Base-by-base conservation (phyloP, 2,113 vertebrate genomes). In the Delphinus delphis region DNA sequence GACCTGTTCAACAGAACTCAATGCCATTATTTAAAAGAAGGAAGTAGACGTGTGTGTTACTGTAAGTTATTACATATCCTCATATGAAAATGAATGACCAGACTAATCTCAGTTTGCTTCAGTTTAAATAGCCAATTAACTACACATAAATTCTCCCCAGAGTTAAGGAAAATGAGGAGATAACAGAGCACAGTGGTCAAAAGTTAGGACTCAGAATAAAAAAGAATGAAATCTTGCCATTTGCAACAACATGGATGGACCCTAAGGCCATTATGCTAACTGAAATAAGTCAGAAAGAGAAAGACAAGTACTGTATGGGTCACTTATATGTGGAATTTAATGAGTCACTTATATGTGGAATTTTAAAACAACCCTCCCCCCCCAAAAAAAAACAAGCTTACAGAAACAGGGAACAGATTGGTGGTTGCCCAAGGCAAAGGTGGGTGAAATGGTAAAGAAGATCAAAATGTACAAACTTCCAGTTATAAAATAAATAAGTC, bases 121-220 rank as follows among this genome's bases (percentile, higher is more conserved):
- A 60, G 38, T 87, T 92, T 41, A 88, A 82, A 87, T 8, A 82
- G 28, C 31, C 55, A 96, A 88, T 53, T 47, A 92, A 90, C 44
- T 68, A 73, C 44, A 88, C 7, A 38, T 28, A 92, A 94, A 67
- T 81, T 81, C 28, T 91, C 41, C 58, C 17, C 47, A 70, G 17
- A 88, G 10, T 62, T 88, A 80, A 80, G n/a, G 47, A 89, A 25
- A 50, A 83, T 4, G 8, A 47, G 65, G 47, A 87, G 6, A 67
- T 33, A 50, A 58, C 0, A 55, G 17, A 68, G 25, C 1, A 73
- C 1, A 76, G 36, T 38, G 4, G 13, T 86, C 77, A 38, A 55
- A 87, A 70, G n/a, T 58, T 58, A 53, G 26, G 17, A 28, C 31
- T 53, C 47, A 53, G 74, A 53, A 74, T 28, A 44, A 74, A 9